Percentiles rank a stretch among this genome's conserved stretches.
These are phyloP conservation scores for Mareca penelope DNA, from an alignment of 2,797 vertebrate species.

Conservation along the genomic window DNA sequence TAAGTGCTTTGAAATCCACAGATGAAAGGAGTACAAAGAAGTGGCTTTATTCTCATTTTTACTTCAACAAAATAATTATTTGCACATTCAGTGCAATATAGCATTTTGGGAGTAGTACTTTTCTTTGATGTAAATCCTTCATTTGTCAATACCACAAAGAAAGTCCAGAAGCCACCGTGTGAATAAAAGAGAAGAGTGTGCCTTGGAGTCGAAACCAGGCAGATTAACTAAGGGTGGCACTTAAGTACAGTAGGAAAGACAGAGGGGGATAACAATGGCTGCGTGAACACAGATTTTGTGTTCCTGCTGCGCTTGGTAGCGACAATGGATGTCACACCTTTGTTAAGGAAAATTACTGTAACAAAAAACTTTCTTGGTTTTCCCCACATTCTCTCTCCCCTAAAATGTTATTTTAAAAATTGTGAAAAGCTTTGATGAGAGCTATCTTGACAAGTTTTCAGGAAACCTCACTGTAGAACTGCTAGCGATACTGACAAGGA, in stretches of 20 bases:
- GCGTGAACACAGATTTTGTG: background rate
- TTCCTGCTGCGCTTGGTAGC: background rate
- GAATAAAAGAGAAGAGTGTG: background rate
- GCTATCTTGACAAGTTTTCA: constrained; percentile 37
- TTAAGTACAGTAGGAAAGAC: background rate
- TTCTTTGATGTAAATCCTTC: background rate
- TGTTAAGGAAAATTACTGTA: background rate
- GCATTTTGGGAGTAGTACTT: background rate
- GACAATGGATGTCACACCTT: background rate
- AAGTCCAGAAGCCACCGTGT: background rate
- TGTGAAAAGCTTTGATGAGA: background rate
- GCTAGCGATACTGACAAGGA: constrained; percentile 30
- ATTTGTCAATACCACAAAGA: background rate
- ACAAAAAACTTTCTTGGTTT: background rate
- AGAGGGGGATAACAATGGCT: background rate
- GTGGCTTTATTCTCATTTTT: background rate
- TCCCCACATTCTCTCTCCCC: background rate
- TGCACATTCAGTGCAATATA: background rate
- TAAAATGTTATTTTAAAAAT: background rate
- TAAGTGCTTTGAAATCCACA: background rate
- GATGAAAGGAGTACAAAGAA: background rate
- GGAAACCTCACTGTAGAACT: background rate
- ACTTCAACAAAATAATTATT: background rate
- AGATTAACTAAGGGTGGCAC: background rate
- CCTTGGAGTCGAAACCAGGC: background rate